Conservation (phyloP, 2,888 invertebrate species). For the Ormia ochracea region DNA sequence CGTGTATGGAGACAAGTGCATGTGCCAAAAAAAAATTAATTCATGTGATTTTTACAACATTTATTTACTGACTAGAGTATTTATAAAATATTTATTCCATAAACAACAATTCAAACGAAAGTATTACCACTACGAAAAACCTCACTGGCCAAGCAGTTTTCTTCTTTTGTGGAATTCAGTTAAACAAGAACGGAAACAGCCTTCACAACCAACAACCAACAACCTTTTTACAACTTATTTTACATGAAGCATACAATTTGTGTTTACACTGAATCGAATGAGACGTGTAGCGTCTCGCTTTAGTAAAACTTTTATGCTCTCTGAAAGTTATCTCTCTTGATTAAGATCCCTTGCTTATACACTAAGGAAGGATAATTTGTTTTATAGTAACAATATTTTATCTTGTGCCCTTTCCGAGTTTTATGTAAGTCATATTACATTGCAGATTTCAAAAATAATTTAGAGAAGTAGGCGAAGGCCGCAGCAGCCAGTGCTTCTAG, state of each 20-base stretch:
- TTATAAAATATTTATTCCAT: slow-evolving; percentile 32
- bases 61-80: slow-evolving; percentile 19
- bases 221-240: slow-evolving; percentile 45
- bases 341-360: no score
- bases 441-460: no score
- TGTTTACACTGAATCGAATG: neutral
- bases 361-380: no score
- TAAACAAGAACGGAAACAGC: slow-evolving; percentile 11
- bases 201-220: slow-evolving; percentile 17
- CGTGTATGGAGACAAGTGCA: neutral
- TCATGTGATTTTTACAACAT: slow-evolving; percentile 17
- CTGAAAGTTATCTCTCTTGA: no score
- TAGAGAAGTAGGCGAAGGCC: no score
- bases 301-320: no score
- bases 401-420: no score
- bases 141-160: neutral
- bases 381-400: no score
- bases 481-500: no score
- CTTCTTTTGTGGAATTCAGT: neutral
- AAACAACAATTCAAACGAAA: slow-evolving; percentile 34
- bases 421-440: no score
- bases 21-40: neutral
- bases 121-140: slow-evolving; percentile 11
- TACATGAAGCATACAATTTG: slow-evolving; percentile 33
- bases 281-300: no score